Percentiles rank a stretch among this genome's conserved stretches.
These are phyloP conservation scores for Perizoma affinitatum DNA, from an alignment of 2,888 invertebrate genomes.

Conservation along the genomic window DNA sequence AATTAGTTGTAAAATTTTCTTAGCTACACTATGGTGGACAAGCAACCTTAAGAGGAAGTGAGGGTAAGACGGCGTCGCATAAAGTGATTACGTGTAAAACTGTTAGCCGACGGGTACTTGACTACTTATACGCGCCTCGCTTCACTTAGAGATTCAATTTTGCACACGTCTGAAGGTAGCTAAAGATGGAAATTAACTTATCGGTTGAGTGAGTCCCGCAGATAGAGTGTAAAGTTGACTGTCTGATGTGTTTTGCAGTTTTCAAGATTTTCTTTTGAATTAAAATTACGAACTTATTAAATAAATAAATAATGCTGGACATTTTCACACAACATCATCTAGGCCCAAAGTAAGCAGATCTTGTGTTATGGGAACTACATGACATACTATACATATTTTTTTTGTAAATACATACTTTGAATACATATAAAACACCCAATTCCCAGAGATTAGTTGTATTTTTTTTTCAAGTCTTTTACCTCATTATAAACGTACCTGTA, in stretches of 20 bases:
- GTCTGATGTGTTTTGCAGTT: slow-evolving; percentile 23
- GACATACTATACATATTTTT: too few relatives aligned
- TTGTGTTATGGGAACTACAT: too few relatives aligned
- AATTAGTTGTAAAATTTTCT: too few relatives aligned
- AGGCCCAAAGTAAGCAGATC: too few relatives aligned
- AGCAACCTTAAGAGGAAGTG: slow-evolving; percentile 43
- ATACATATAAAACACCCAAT: too few relatives aligned
- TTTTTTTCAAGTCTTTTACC: too few relatives aligned
- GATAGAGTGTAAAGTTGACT: slow-evolving; percentile 24
- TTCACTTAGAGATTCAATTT: slow-evolving; percentile 65
- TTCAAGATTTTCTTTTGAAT: neutral
- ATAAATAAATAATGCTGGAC: neutral
- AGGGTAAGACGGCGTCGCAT: slow-evolving; percentile 54
- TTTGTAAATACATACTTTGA: too few relatives aligned
- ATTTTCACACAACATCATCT: too few relatives aligned
- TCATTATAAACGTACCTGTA: too few relatives aligned
- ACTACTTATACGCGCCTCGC: slow-evolving; percentile 74
- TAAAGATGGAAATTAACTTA: slow-evolving; percentile 50
- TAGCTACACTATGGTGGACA: slow-evolving; percentile 8
- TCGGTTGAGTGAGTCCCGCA: slow-evolving; percentile 25
- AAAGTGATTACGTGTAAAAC: slow-evolving; percentile 78
- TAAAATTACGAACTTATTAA: neutral
- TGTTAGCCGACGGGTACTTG: slow-evolving; percentile 61
- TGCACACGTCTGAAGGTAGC: slow-evolving; percentile 56
- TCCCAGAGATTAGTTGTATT: too few relatives aligned